Percentiles rank a stretch among this genome's conserved stretches.
Conservation (phyloP, 2,888 invertebrate genomes). For the Oligia strigilis region DNA sequence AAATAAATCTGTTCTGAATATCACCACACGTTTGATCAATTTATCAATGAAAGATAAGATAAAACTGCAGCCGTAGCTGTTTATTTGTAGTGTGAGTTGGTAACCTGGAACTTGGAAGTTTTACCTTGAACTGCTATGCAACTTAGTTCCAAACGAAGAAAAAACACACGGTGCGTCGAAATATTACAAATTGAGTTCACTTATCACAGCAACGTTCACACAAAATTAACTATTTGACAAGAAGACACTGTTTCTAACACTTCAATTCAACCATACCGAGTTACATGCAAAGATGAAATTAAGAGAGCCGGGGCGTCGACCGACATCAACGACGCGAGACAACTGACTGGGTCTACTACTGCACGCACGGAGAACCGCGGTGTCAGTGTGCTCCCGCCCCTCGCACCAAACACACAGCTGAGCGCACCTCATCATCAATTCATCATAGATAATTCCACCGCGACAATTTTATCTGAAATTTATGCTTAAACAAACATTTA, state of each 20-base stretch:
- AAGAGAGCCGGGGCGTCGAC: conserved; percentile 71
- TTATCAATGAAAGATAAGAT: conserved; percentile 60
- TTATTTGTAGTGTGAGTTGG: conserved; percentile 57
- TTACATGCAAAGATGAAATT: conserved; percentile 50
- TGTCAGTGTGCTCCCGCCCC: conserved; percentile 62
- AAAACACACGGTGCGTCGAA: conserved; percentile 51
- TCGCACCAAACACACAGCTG: conserved; percentile 63
- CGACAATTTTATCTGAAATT: conserved; percentile 48
- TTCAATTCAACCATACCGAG: conserved; percentile 57
- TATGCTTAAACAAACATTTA: conserved; percentile 47
- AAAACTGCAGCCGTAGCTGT: conserved; percentile 60
- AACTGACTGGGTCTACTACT: conserved; percentile 74
- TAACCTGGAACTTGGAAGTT: conserved; percentile 63
- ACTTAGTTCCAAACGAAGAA: conserved; percentile 61
- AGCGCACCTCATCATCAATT: conserved; percentile 53
- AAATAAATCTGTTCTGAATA: conserved; percentile 31
- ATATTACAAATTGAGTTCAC: conserved; percentile 63
- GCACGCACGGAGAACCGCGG: conserved; percentile 48
- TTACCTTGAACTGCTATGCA: conserved; percentile 72
- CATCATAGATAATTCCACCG: conserved; percentile 57
- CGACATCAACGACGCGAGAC: conserved; percentile 76
- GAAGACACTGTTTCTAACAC: conserved; percentile 70
- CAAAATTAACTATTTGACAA: conserved; percentile 34
- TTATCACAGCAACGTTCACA: conserved; percentile 66
- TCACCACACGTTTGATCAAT: conserved; percentile 25